Evolutionary conservation across 2,888 invertebrate species (phyloP).

Genomic region (Diachrysia chrysitis): DNA sequence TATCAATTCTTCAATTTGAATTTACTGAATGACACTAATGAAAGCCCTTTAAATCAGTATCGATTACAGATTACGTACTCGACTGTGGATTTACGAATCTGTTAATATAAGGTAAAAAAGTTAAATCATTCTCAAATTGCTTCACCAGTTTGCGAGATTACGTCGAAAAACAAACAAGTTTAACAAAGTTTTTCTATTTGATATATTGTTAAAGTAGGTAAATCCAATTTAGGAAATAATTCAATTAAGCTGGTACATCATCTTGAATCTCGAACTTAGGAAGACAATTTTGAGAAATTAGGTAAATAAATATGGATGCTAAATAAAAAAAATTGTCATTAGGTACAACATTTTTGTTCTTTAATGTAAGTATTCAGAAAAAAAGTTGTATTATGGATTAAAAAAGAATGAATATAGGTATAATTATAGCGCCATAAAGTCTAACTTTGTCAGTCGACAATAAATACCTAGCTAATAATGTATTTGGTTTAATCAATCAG

Average conservation of each 20-base stretch:
- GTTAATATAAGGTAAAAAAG: conserved; percentile 27
- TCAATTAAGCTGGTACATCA: conserved; percentile 35
- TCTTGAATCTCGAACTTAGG: conserved; percentile 33
- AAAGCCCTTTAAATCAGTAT: not conserved
- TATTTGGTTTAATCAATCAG: no score
- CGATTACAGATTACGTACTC: conserved; percentile 8
- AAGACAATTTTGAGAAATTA: conserved; percentile 38
- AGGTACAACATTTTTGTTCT: no score
- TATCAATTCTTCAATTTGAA: no score
- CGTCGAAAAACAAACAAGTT: conserved; percentile 36
- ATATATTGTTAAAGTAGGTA: conserved; percentile 32
- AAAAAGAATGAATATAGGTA: no score
- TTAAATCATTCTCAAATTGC: conserved; percentile 31
- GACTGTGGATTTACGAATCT: not conserved
- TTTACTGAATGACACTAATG: no score
- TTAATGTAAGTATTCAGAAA: no score
- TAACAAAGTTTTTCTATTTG: conserved; percentile 45
- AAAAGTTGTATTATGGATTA: no score
- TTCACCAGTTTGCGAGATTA: conserved; percentile 34
- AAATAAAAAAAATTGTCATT: not conserved
- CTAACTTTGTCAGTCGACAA: no score
- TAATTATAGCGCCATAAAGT: no score
- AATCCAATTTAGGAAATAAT: conserved; percentile 51
- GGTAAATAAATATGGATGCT: conserved; percentile 3
- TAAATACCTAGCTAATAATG: no score